These are phyloP conservation scores for Drosophila dives DNA, from an alignment of 2,888 invertebrate species.

Conservation along the genomic window DNA sequence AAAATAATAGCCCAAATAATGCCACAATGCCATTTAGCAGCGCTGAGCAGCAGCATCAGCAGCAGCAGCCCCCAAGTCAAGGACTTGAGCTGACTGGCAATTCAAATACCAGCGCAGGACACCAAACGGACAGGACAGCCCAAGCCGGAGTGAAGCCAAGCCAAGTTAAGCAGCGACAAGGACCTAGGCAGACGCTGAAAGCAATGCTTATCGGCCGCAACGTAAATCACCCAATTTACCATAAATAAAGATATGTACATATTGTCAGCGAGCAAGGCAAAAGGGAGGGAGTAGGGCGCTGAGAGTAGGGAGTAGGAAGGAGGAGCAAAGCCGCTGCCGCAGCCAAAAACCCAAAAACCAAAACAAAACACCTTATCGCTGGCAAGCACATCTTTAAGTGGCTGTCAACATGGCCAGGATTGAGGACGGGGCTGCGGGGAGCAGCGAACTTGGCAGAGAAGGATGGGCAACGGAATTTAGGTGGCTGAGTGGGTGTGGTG, in stretches of 20 bases:
- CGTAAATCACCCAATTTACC: slow-evolving; percentile 82
- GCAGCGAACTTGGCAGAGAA: slow-evolving; percentile 11
- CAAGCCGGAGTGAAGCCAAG: neutral
- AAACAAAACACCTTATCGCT: slow-evolving; percentile 78
- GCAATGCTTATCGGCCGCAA: slow-evolving; percentile 79
- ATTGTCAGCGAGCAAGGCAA: slow-evolving; percentile 59
- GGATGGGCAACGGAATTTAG: slow-evolving; percentile 1
- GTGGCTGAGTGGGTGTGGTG: neutral
- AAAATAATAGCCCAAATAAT: slow-evolving; percentile 70
- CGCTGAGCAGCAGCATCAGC: slow-evolving; percentile 47
- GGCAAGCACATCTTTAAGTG: slow-evolving; percentile 77
- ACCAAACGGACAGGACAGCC: neutral
- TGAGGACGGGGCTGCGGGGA: neutral
- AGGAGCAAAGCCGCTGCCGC: slow-evolving; percentile 28
- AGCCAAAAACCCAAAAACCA: slow-evolving; percentile 43
- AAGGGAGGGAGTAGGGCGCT: neutral
- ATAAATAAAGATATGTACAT: slow-evolving; percentile 80
- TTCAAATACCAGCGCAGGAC: slow-evolving; percentile 63
- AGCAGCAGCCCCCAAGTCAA: slow-evolving; percentile 47
- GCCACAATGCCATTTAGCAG: slow-evolving; percentile 65
- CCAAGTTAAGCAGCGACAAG: slow-evolving; percentile 28
- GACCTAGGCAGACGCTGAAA: slow-evolving; percentile 66
- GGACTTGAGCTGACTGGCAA: slow-evolving; percentile 67
- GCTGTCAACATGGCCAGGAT: slow-evolving; percentile 72
- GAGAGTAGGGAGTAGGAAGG: neutral